Evolutionary conservation across 2,888 invertebrate genomes (phyloP).

Genomic region (Odontothrips loti): DNA sequence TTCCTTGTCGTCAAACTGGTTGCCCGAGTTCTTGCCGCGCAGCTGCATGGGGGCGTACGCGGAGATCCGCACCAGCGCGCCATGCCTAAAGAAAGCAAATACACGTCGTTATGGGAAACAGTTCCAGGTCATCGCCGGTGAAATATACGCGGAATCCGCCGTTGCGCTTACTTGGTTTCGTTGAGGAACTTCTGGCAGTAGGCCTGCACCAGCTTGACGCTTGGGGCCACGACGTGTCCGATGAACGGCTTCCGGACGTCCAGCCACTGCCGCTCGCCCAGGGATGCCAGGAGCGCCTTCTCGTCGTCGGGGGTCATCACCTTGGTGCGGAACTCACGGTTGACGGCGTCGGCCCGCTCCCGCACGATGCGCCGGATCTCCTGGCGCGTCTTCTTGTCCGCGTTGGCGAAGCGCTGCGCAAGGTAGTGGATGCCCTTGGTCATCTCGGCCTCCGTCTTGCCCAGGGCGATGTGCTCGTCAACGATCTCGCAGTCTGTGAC

Average conservation of each 20-base stretch:
- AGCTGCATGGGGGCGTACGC: background rate
- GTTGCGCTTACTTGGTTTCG: background rate
- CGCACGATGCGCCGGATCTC: background rate
- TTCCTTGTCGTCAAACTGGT: background rate
- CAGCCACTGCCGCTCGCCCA: background rate
- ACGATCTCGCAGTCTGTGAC: background rate
- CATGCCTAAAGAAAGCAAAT: background rate
- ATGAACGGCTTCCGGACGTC: background rate
- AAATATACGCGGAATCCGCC: no score
- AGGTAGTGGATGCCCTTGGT: slow-evolving; percentile 8
- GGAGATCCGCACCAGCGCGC: background rate
- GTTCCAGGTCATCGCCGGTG: no score
- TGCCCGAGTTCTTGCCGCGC: background rate
- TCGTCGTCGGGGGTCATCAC: background rate
- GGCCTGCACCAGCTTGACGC: slow-evolving; percentile 1
- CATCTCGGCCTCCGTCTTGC: slow-evolving; percentile 4
- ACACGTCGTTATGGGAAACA: background rate
- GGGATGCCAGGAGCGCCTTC: background rate
- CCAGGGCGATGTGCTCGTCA: background rate
- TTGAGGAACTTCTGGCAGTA: slow-evolving; percentile 7
- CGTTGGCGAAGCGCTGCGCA: slow-evolving; percentile 18
- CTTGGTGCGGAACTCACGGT: background rate
- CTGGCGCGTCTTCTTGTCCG: background rate
- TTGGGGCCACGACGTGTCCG: background rate
- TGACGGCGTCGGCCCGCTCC: slow-evolving; percentile 2